Base-by-base conservation (phyloP, 1,140 invertebrate genomes). In the Drosophila pandora region DNA sequence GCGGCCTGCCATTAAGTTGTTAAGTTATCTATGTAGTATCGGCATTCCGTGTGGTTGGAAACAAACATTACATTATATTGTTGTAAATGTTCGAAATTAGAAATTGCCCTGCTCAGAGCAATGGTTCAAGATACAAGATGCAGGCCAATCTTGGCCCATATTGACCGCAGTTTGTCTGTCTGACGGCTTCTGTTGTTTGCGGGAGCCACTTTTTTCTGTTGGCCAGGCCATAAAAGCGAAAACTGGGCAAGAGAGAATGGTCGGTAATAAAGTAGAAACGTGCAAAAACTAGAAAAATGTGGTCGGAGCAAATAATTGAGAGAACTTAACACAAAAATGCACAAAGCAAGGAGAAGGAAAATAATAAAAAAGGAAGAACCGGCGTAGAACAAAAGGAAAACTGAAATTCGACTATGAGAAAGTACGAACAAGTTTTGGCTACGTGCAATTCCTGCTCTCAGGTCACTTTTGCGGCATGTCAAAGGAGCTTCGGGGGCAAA, bases 211-310 rank as follows among this genome's bases (percentile, higher is more conserved):
- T 75, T 58, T 56, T 21, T 34, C 60, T 23, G 59, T 75, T 61
- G 67, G 55, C 64, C 61, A 81, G 74, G 68, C 72, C 75, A 87
- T 82, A 88, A 82, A 88, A 55, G 49, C 71, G 53, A 75, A 72
- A 75, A 63, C 58, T 59, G 17, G 12, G 58, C 34, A 37, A 22
- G 17, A 37, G 30, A 60, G 57, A 60, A 71, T 74, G 76, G 68
- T 49, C 76, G 83, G 82, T 88, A 83, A 88, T 88, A 88, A 88
- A 88, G 83, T 88, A 88, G 76, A 83, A 79, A 88, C 83, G 83
- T 88, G 83, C 79, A 83, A 88, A 88, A 88, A 88, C 83, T 88
- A 88, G 83, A 79, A 88, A 88, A 88, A 88, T 89, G 71, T 83
- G 76, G 65, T 70, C 79, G 68, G 76, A 69, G 71, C 79, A 88